These are phyloP conservation scores for cat (Felis catus) DNA, from an alignment of 2,113 vertebrate genomes.

Conservation along the genomic window DNA sequence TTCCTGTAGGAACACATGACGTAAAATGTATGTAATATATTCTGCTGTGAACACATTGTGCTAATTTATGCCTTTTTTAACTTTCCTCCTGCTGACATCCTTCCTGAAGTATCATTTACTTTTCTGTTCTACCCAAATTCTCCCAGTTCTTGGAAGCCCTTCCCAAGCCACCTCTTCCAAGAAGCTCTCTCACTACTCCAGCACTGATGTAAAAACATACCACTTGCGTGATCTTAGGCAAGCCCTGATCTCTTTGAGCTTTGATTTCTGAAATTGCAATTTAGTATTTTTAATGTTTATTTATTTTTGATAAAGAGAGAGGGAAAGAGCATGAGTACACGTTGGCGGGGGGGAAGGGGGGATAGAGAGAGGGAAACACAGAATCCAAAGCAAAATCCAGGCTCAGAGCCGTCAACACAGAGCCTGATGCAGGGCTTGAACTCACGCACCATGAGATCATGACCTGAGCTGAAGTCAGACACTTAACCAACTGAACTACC, in stretches of 20 bases:
- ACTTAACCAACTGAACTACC: too few relatives aligned
- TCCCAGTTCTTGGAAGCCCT: neutral
- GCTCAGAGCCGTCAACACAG: neutral
- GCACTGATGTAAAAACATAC: neutral
- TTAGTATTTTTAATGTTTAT: too few relatives aligned
- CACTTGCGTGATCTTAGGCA: neutral
- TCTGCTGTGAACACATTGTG: neutral
- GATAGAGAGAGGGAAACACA: too few relatives aligned
- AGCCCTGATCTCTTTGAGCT: neutral
- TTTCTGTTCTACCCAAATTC: neutral
- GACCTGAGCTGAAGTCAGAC: too few relatives aligned
- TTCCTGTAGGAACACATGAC: neutral
- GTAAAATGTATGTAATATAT: neutral
- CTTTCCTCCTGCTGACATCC: neutral
- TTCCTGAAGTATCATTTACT: neutral
- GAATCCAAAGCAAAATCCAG: too few relatives aligned
- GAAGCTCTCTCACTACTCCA: neutral
- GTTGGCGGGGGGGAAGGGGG: too few relatives aligned
- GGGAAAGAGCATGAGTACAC: too few relatives aligned
- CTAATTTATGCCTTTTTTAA: neutral
- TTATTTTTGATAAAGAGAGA: too few relatives aligned
- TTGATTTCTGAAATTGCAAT: slow-evolving; percentile 11
- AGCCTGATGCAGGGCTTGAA: too few relatives aligned
- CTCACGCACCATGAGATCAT: too few relatives aligned
- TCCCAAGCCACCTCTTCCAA: neutral